Evolutionary conservation across 2,888 invertebrate species (phyloP), one percentile per base, ranked within the genome.

Genomic region (Adelognathus sp.): DNA sequence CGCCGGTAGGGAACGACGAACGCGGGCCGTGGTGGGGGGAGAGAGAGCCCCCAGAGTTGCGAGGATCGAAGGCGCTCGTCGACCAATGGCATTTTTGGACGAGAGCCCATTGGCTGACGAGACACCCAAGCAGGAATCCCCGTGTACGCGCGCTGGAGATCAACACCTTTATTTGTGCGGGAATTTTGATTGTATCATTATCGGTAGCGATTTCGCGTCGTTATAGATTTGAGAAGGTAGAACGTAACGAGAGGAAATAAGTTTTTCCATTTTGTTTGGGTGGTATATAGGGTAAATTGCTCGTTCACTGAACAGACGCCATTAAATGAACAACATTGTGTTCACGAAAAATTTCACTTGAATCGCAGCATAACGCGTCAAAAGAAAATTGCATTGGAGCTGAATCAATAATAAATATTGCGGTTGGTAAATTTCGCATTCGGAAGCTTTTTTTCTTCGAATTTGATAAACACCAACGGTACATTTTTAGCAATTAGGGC

Each of bases 1-100:
- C 72, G 76, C 76, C 79, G 79, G 79, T 58, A 67, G 46, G 66
- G 41, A 31, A 64, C 58, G 69, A 66, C 70, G 60, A 52, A 75
- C 66, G 60, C n/a, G 58, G 73, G 31, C 56, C 21, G 18, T 66
- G 56, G 64, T 54, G n/a, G n/a, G n/a, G n/a, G n/a, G n/a, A n/a
- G n/a, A n/a, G n/a, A n/a, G n/a, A n/a, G n/a, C n/a, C n/a, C n/a
- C 71, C 27, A 41, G 27, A 64, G 44, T 75, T 71, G 60, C 66
- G 75, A 64, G 54, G 61, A 77, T 79, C 66, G 79, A 76, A 75
- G 33, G 39, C 52, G 66, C 31, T 71, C 21, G 33, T 7, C 46
- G 41, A 46, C 75, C 72, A 77, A 73, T 72, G 16, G 58, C 50
- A 39, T 50, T 11, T 27, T n/a, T 18, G 54, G 41, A n/a, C 69